Percentiles rank a stretch among this genome's conserved stretches.
Evolutionary conservation across 2,888 invertebrate species (phyloP).

Genomic region (Cataglyphis rosenhaueri): DNA sequence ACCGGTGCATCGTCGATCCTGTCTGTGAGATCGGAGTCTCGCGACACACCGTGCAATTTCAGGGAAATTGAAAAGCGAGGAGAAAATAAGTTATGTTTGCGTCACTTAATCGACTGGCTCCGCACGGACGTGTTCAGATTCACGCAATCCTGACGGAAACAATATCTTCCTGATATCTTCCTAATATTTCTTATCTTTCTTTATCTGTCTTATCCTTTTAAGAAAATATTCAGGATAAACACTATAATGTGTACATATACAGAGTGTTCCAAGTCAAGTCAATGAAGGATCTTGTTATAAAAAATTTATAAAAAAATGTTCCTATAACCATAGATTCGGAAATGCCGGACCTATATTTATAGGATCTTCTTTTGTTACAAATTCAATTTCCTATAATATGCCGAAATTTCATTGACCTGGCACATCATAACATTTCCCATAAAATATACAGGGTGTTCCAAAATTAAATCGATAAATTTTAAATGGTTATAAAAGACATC

Average conservation of each 20-base stretch:
- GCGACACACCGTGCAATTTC: slow-evolving; percentile 26
- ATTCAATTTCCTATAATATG: too few species aligned
- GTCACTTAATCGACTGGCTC: background rate
- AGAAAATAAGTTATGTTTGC: slow-evolving; percentile 4
- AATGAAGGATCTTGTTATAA: too few species aligned
- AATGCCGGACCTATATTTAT: too few species aligned
- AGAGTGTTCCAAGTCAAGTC: too few species aligned
- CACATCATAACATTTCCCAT: background rate
- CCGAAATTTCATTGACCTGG: too few species aligned
- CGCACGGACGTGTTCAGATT: background rate
- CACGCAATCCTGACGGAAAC: background rate
- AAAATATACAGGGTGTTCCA: too few species aligned
- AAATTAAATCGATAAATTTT: too few species aligned
- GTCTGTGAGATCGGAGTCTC: slow-evolving; percentile 19
- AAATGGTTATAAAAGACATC: too few species aligned
- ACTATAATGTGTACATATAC: background rate
- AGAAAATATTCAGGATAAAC: background rate
- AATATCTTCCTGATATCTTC: background rate
- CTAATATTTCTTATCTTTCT: too few species aligned
- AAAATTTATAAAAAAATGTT: too few species aligned
- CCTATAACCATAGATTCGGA: too few species aligned
- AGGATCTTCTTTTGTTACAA: too few species aligned
- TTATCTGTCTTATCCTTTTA: background rate
- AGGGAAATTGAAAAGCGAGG: slow-evolving; percentile 12
- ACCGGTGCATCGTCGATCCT: slow-evolving; percentile 45